Percentiles rank a stretch among this genome's conserved stretches.
Conservation (phyloP, 2,888 invertebrate genomes). For the Theretra japonica region DNA sequence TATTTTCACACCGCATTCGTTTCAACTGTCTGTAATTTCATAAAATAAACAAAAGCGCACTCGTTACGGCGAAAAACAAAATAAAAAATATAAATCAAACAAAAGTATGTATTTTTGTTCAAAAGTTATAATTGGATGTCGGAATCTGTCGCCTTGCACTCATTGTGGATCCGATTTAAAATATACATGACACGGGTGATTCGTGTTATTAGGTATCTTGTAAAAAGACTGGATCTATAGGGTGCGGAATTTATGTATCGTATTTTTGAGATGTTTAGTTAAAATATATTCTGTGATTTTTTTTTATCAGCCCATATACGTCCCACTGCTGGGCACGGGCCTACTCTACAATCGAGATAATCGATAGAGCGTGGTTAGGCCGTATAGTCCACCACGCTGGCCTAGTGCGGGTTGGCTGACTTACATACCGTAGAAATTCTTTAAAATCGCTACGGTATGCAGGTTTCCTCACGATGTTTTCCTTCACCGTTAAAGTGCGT, state of each 20-base stretch:
- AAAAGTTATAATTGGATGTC: conserved; percentile 34
- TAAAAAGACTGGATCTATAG: not conserved
- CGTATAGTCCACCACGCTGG: too few species aligned
- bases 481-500: too few species aligned
- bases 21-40: too few species aligned
- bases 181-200: not conserved
- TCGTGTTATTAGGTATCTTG: not conserved
- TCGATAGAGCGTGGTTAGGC: too few species aligned
- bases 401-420: too few species aligned
- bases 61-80: not conserved
- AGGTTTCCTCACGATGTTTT: too few species aligned
- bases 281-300: too few species aligned
- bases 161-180: not conserved
- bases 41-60: conserved; percentile 29
- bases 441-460: too few species aligned
- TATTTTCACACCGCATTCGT: conserved; percentile 25
- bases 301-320: too few species aligned
- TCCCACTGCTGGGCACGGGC: too few species aligned
- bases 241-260: not conserved
- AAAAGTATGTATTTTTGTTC: conserved; percentile 21
- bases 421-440: too few species aligned
- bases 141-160: conserved; percentile 12
- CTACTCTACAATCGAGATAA: too few species aligned
- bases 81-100: conserved; percentile 19
- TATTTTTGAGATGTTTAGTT: not conserved